Evolutionary conservation across 2,888 invertebrate genomes (phyloP).

Genomic region (Archips xylosteana): DNA sequence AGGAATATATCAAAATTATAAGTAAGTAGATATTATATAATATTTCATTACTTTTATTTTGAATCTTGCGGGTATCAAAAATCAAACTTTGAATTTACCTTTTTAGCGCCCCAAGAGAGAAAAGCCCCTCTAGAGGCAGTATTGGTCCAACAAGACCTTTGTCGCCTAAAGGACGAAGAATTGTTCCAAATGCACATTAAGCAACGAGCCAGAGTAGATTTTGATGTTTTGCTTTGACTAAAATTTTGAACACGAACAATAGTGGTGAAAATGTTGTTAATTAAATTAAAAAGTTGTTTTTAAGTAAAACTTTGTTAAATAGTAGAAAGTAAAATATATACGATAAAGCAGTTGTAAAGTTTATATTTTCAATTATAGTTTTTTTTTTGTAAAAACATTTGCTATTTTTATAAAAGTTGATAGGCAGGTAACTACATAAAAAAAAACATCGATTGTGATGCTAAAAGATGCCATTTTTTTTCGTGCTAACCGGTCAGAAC

Average conservation of each 20-base stretch:
- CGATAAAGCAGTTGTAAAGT: not conserved
- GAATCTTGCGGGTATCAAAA: not conserved
- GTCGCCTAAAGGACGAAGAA: conserved; percentile 5
- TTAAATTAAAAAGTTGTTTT: not conserved
- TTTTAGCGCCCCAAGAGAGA: not conserved
- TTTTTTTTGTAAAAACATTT: not conserved
- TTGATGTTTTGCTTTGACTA: not conserved
- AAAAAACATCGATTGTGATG: too few species aligned
- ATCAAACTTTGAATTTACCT: not conserved
- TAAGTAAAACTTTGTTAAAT: conserved; percentile 2
- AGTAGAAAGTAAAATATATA: conserved; percentile 2
- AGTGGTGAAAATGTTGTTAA: not conserved
- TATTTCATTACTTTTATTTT: not conserved
- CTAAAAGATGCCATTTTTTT: too few species aligned
- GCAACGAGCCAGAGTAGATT: not conserved
- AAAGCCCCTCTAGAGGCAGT: not conserved
- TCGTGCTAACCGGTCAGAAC: too few species aligned
- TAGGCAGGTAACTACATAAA: too few species aligned
- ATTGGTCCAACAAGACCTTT: not conserved
- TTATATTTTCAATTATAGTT: not conserved
- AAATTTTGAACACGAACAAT: not conserved
- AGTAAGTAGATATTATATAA: not conserved
- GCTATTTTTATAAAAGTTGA: not conserved
- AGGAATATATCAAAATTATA: not conserved
- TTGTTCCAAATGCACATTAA: not conserved